Base-by-base conservation (phyloP, 1,140 invertebrate species). In the Panagrolaimus sp. region DNA sequence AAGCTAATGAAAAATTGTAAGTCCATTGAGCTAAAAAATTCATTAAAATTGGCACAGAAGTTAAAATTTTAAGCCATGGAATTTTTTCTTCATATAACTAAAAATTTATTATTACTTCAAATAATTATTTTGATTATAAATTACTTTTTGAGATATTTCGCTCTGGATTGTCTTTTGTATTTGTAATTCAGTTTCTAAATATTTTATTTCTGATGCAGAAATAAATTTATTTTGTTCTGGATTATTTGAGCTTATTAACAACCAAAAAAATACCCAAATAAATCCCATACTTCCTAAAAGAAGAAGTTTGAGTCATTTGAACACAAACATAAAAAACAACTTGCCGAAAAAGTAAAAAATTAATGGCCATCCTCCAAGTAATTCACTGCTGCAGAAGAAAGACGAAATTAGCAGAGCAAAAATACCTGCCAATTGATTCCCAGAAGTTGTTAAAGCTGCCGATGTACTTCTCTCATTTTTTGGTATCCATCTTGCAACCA, bases 291-390 rank as follows among this genome's bases (percentile, higher is more conserved):
- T 21, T 24, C 17, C 63, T 64, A 43, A 32, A 64, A 43, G 1
- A 1, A 14, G 1, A 9, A 32, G 24, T 63, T 4, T 43, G 14
- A 64, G 14, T 5, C 10, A 8, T 32, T 1, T n/a, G 0, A 38
- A 38, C 2, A 38, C 2, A 43, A 43, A 43, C 28, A n/a, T 6
- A 38, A 12, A 12, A 9, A 64, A 32, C 26, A n/a, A 0, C 1
- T 58, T 58, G 28, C 52, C 8, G 28, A 58, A 58, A 58, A 58
- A 21, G 43, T 64, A 64, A 43, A 64, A 64, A 64, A 64, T 64
- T 6, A 43, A 43, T 1, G 28, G 63, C 63, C 63, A 64, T 64
- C 63, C 63, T 12, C 52, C 52, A 12, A 64, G 17, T 10, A 64
- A 64, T 14, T 32, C 43, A 2, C 15, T 43, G 17, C 63, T 24